Evolutionary conservation across 2,797 vertebrate genomes (phyloP).

Genomic region (Hippoglossus hippoglossus): DNA sequence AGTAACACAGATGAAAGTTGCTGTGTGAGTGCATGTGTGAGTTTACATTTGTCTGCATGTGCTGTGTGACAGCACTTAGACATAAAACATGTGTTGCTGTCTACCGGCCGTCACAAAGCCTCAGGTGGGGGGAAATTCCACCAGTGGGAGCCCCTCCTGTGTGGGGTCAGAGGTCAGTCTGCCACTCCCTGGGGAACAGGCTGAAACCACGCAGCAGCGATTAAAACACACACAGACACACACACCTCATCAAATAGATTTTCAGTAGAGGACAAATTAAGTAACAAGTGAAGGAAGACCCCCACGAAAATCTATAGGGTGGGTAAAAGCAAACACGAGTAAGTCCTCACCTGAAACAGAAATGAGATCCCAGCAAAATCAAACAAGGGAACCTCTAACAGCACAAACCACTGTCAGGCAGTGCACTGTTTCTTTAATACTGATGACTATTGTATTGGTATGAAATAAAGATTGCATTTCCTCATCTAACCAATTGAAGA

Average conservation of each 20-base stretch:
- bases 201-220: slow-evolving; percentile 15
- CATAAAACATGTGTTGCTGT: slow-evolving; percentile 24
- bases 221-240: slow-evolving; percentile 1
- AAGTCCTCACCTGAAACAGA: not conserved
- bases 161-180: slow-evolving; percentile 47
- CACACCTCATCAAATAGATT: not conserved
- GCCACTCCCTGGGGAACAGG: slow-evolving; percentile 35
- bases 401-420: not conserved
- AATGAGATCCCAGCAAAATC: not conserved
- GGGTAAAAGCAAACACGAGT: too few relatives aligned
- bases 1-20: slow-evolving; percentile 32
- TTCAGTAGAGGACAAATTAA: too few relatives aligned
- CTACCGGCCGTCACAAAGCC: slow-evolving; percentile 7
- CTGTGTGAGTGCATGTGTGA: slow-evolving; percentile 4
- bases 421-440: not conserved
- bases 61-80: slow-evolving; percentile 29
- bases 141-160: slow-evolving; percentile 19
- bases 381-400: not conserved
- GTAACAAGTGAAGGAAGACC: too few relatives aligned
- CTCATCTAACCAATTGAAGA: not conserved
- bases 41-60: too few relatives aligned
- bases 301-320: too few relatives aligned
- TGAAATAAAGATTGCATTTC: not conserved
- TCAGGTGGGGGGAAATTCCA: slow-evolving; percentile 67
- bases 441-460: not conserved